A percentile compares a stretch with the other conserved stretches of the same genome.
Evolutionary conservation across 1,140 invertebrate genomes (phyloP).

Genomic region (Dinothrombium tinctorium): DNA sequence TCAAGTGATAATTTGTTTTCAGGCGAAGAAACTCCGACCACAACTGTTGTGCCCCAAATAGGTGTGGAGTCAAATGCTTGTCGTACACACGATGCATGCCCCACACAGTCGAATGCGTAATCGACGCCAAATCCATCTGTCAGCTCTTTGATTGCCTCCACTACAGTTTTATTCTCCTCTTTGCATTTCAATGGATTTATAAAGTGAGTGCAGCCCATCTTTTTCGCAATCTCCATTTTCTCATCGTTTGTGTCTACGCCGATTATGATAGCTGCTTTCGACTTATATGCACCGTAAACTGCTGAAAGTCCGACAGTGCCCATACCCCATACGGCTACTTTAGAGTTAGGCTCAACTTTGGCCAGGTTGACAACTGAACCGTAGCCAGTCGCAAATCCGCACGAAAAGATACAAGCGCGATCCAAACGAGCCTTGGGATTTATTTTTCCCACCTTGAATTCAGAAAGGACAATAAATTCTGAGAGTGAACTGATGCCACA

Average conservation of each 20-base stretch:
- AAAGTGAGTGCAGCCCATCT: too few relatives aligned
- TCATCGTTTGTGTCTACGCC: constrained; percentile 72
- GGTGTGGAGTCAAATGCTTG: constrained; percentile 83
- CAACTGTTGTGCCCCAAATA: constrained; percentile 87
- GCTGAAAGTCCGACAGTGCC: constrained; percentile 76
- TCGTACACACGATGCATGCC: constrained; percentile 84
- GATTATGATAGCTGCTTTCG: constrained; percentile 72
- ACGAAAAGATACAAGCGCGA: constrained; percentile 79
- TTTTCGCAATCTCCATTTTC: constrained; percentile 62
- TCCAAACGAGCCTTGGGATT: constrained; percentile 44
- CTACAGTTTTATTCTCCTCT: constrained; percentile 39
- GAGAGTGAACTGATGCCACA: constrained; percentile 96
- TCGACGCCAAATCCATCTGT: constrained; percentile 88
- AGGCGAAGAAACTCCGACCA: constrained; percentile 42
- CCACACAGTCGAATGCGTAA: constrained; percentile 96
- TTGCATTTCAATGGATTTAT: constrained; percentile 54
- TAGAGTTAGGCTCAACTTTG: constrained; percentile 49
- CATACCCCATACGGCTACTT: too few relatives aligned
- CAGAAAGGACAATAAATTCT: constrained; percentile 66
- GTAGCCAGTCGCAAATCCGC: constrained; percentile 70
- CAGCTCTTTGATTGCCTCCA: too few relatives aligned
- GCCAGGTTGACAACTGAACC: constrained; percentile 85
- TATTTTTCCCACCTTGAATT: neutral
- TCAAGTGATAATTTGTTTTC: constrained; percentile 71
- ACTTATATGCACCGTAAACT: constrained; percentile 71